A percentile compares a stretch with the other conserved stretches of the same genome.
Evolutionary conservation across 2,888 invertebrate species (phyloP).

Genomic region (Noctua comes): DNA sequence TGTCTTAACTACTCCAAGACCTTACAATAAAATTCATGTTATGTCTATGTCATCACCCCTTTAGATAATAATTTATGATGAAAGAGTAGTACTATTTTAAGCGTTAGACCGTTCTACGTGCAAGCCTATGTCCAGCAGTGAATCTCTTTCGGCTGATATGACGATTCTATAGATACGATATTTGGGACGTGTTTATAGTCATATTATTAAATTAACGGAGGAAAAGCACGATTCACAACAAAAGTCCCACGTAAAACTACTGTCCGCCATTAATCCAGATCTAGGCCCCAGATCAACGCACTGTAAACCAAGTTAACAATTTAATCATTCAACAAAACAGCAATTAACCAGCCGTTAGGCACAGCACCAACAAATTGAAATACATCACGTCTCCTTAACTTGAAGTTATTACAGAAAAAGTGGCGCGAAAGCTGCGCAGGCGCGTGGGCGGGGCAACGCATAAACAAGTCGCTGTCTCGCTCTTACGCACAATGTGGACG

Average conservation of each 20-base stretch:
- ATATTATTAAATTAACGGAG: background rate
- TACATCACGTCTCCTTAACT: constrained; percentile 65
- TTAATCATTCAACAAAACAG: constrained; percentile 59
- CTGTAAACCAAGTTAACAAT: constrained; percentile 32
- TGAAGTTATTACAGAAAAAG: constrained; percentile 82
- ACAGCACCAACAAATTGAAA: constrained; percentile 71
- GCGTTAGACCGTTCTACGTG: background rate
- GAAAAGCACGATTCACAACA: background rate
- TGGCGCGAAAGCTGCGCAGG: constrained; percentile 77
- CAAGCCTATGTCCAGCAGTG: background rate
- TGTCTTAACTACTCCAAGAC: background rate
- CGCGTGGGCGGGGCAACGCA: constrained; percentile 79
- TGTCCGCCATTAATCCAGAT: background rate
- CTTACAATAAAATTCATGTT: background rate
- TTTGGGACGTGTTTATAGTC: background rate
- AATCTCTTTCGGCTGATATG: background rate
- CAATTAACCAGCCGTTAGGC: constrained; percentile 72
- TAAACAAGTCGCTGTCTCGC: constrained; percentile 75
- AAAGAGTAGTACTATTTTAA: background rate
- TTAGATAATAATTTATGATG: background rate
- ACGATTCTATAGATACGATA: background rate
- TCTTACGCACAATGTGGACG: constrained; percentile 80
- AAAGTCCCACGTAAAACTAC: background rate
- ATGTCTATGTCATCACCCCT: background rate
- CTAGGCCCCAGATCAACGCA: constrained; percentile 28